These are phyloP conservation scores for Microcebus lehilahytsara DNA, from an alignment of 2,113 vertebrate species.

Conservation along the genomic window DNA sequence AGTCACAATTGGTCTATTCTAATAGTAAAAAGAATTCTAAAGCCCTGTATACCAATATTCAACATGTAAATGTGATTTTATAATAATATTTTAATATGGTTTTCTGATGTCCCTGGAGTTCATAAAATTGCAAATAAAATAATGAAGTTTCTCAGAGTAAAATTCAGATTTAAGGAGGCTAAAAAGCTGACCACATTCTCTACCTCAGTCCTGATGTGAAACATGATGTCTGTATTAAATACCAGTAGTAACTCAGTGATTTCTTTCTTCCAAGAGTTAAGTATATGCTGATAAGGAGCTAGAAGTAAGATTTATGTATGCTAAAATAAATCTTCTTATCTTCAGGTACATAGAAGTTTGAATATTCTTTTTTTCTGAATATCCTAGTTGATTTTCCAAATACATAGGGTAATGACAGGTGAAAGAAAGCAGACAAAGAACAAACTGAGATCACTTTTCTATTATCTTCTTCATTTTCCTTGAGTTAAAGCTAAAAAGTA, in stretches of 20 bases:
- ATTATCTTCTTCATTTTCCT: not conserved
- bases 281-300: not conserved
- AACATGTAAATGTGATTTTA: not conserved
- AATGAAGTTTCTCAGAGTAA: not conserved
- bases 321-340: not conserved
- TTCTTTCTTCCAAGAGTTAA: not conserved
- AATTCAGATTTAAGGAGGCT: not conserved
- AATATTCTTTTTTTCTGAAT: not conserved
- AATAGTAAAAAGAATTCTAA: not conserved
- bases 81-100: not conserved
- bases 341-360: not conserved
- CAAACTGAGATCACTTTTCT: not conserved
- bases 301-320: not conserved
- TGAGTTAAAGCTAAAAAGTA: not conserved
- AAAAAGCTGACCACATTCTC: not conserved
- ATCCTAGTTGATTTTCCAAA: not conserved
- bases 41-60: not conserved
- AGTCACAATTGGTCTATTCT: not conserved
- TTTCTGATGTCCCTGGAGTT: not conserved
- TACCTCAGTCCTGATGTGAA: not conserved
- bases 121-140: not conserved
- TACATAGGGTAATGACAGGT: not conserved
- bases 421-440: not conserved
- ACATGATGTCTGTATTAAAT: not conserved
- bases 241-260: not conserved